Evolutionary conservation across 53 echinoderm and acorn worm genomes (phyloP), one percentile per base, ranked within the genome.

Genomic region (Mesocentrotus franciscanus): DNA sequence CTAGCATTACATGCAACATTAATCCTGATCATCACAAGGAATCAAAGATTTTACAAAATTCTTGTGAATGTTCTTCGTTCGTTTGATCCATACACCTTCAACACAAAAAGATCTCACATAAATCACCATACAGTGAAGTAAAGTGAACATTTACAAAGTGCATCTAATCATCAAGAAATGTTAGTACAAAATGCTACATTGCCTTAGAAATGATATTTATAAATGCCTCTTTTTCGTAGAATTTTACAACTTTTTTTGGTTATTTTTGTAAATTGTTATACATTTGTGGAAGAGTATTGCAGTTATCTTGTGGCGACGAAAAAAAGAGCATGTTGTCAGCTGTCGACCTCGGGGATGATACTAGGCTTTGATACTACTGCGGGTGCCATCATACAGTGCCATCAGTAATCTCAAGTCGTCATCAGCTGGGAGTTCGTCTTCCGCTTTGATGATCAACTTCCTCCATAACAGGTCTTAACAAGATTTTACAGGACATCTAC

Each of bases 211-310:
- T 89, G 89, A 60, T 89, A 89, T 89, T 35, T 27, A 89, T 90
- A 90, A 90, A 90, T 90, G 90, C 90, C 60, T 90, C 81, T 79
- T 89, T 89, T 89, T 90, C 60, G 14, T 90, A 90, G 58, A 90
- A 59, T 90, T 90, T 85, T 85, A 85, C 56, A 85, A 42, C 20
- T 56, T 55, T 85, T 90, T 90, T 58, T 90, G 17, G 49, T 49
- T 24, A 29, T 59, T 90, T 56, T 90, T 60, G 60, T 90, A 60
- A 58, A 90, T 90, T 58, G 58, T 90, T 59, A 90, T 60, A 90
- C 60, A 90, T 60, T 22, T 59, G 90, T 90, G 90, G 90, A 90
- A 90, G 90, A 90, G 90, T 90, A 60, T 90, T 81, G 81, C 81
- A 81, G 81, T 17, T 64, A 42, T 81, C 81, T 36, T 81, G 81